Evolutionary conservation across 2,888 invertebrate genomes (phyloP).

Genomic region (Halocaridina rubra): DNA sequence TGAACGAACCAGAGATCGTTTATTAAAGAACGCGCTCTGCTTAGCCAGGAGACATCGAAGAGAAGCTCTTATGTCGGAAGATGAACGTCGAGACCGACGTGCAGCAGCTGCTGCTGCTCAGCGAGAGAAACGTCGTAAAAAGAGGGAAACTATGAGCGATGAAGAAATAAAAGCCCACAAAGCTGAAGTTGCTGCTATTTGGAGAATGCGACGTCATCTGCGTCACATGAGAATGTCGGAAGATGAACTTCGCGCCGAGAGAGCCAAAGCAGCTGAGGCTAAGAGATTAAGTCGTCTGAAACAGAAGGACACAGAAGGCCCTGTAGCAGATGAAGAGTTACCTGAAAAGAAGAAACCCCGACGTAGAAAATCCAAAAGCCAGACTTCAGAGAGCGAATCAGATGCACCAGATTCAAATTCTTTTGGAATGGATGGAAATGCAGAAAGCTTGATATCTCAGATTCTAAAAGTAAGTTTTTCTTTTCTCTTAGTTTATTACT

Average conservation of each 20-base stretch:
- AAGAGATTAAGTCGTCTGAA: neutral
- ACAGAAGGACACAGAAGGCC: neutral
- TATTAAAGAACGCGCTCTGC: constrained; percentile 17
- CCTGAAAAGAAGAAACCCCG: neutral
- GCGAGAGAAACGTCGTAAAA: constrained; percentile 24
- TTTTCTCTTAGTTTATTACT: too few species aligned
- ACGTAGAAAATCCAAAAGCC: neutral
- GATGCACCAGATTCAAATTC: neutral
- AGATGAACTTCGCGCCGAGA: neutral
- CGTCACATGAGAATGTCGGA: neutral
- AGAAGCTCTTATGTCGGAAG: constrained; percentile 20
- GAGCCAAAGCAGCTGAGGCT: neutral
- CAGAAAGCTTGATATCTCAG: neutral
- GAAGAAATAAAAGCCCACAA: constrained; percentile 15
- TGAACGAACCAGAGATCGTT: constrained; percentile 11
- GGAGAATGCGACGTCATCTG: constrained; percentile 18
- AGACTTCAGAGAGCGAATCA: neutral
- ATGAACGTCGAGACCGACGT: constrained; percentile 14
- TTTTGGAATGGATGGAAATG: neutral
- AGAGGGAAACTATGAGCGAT: constrained; percentile 25
- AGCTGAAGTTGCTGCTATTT: constrained; percentile 28
- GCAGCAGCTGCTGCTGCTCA: constrained; percentile 38
- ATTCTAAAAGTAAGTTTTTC: neutral
- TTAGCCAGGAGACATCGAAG: neutral
- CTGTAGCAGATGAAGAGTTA: neutral